Percentiles rank a stretch among this genome's conserved stretches.
Evolutionary conservation across 2,797 vertebrate species (phyloP).

Genomic region (Thamnophis elegans): DNA sequence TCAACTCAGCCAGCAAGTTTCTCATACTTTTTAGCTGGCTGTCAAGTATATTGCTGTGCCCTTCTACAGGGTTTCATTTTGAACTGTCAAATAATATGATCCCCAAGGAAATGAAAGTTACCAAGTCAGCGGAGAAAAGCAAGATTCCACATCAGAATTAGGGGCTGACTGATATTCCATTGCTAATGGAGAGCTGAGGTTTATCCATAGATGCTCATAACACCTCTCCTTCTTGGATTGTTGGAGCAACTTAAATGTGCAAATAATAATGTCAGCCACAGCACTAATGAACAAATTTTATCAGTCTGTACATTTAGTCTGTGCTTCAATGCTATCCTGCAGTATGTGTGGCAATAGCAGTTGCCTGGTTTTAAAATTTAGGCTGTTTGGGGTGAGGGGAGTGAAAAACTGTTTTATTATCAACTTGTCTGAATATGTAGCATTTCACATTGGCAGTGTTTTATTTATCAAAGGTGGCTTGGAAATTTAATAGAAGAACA

Average conservation of each 20-base stretch:
- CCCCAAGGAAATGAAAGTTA: conserved; percentile 39
- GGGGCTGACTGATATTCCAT: not conserved
- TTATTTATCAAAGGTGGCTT: not conserved
- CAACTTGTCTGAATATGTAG: not conserved
- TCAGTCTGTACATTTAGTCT: not conserved
- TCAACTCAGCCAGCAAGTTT: conserved; percentile 52
- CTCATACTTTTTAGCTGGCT: conserved; percentile 46
- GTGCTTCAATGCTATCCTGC: not conserved
- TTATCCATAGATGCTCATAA: not conserved
- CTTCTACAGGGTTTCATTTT: conserved; percentile 44
- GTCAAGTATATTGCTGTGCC: conserved; percentile 31
- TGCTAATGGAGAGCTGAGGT: not conserved
- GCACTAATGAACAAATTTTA: not conserved
- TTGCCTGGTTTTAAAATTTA: not conserved
- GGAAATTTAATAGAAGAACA: not conserved
- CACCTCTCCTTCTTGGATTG: not conserved
- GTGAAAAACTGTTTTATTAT: not conserved
- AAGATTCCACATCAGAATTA: not conserved
- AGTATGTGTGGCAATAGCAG: not conserved
- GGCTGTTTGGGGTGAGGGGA: not conserved
- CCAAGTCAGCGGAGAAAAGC: not conserved
- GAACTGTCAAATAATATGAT: conserved; percentile 58
- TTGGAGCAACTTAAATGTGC: not conserved
- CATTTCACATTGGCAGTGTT: not conserved
- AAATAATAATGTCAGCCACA: not conserved